Evolutionary conservation across 2,797 vertebrate species (phyloP), one percentile per base, ranked within the genome.

Genomic region (Pogonophryne albipinna): DNA sequence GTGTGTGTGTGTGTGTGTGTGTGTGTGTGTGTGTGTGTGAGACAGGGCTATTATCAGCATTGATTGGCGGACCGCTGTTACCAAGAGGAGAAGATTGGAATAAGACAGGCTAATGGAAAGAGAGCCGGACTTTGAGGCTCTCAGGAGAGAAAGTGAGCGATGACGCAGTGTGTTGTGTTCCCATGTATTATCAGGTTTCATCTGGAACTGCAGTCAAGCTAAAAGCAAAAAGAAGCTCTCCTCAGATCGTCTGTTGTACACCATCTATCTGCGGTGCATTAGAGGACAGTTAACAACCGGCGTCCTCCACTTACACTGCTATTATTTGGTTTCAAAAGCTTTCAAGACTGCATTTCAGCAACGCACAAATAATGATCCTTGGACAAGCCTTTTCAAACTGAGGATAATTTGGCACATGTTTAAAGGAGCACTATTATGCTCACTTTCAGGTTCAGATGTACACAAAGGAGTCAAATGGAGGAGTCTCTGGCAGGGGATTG

Each of bases 1-100:
- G 20, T 31, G 73, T 44, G 47, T 44, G 56, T 55, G 64, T 23
- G 55, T 34, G 55, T 52, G 50, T 38, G 67, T 19, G 23, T 52
- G 74, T 59, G 67, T 51, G 72, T 31, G 71, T 38, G 67, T 19
- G 23, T 47, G 74, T 59, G 67, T 42, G 20, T 41, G 73, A 23
- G 23, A 23, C 23, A 23, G 47, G 67, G 50, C 83, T 77, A 80
- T 89, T 85, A 88, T 87, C 85, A 69, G 66, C 85, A 87, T 82
- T 86, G 91, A 91, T 73, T 89, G 83, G 66, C 42, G 11, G 41
- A 58, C 78, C 1, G 51, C 79, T 74, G 79, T 78, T 76, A 73
- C 55, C 74, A 49, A 34, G 71, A 81, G 74, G 10, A 58, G 68
- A 58, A 45, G 79, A 79, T 17, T 63, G 65, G 20, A 72, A 44